These are phyloP conservation scores for Cisticola juncidis DNA, from an alignment of 2,113 vertebrate genomes.

Conservation along the genomic window DNA sequence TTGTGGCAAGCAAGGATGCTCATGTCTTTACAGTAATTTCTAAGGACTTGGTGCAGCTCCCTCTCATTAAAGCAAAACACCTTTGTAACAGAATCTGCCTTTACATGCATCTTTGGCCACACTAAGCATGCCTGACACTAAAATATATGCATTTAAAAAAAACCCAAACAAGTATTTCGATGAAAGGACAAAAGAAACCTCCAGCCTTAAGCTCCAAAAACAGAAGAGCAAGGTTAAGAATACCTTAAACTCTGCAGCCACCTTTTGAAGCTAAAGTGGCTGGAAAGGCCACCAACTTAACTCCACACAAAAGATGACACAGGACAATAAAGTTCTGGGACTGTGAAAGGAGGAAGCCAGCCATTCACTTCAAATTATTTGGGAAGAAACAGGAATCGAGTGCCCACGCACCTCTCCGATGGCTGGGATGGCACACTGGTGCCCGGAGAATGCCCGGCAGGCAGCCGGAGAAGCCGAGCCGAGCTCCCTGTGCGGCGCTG, in stretches of 20 bases:
- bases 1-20: background rate
- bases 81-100: background rate
- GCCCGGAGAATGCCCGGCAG: background rate
- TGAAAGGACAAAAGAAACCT: background rate
- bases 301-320: rapidly evolving
- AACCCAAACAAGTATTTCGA: background rate
- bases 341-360: background rate
- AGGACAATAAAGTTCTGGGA: background rate
- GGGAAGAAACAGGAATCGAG: background rate
- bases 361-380: background rate
- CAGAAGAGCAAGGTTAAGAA: background rate
- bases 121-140: background rate
- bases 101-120: background rate
- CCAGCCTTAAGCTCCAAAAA: background rate
- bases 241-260: background rate
- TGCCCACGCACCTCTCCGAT: rapidly evolving
- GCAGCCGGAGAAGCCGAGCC: background rate
- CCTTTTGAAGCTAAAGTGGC: background rate
- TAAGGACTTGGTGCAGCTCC: background rate
- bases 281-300: background rate
- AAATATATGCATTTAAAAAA: background rate
- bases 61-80: background rate
- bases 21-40: background rate
- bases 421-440: rapidly evolving
- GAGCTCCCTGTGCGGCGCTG: too few species aligned